Base-by-base conservation (phyloP, 2,113 vertebrate genomes). In the Carassius auratus region DNA sequence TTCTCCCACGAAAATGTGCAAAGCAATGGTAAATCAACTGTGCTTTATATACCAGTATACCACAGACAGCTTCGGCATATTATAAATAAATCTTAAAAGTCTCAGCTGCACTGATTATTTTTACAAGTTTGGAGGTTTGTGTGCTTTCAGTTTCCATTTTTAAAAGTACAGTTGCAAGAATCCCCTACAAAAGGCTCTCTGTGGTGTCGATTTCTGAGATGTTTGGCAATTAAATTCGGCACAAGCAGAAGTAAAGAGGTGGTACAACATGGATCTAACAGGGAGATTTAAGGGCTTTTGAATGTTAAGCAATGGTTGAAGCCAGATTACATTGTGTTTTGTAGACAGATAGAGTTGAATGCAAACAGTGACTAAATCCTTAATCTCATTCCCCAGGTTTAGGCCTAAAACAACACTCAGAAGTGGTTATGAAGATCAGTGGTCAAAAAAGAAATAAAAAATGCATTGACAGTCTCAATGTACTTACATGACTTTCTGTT, bases 401-500 rank as follows among this genome's bases (percentile, higher is more conserved):
- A 81, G 19, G 45, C 62, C 38, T 52, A 80, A 69, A 78, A 45
- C 13, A 61, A 36, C 45, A 21, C 64, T 84, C 45, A 75, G 33
- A 33, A 69, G 42, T 13, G 8, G 61, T 15, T 30, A 17, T 13
- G 2, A 57, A 81, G 23, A 14, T 10, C 66, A 84, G 5, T 45
- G 50, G 10, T 30, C 12, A 48, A 10, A 64, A 62, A 50, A 48
- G 0, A 48, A 74, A 38, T 23, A 74, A 75, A 50, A 50, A 50
- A 9, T 50, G 9, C 36, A 2, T 42, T 42, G 33, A 79, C 19
- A 79, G 21, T 82, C 45, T 55, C 52, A 52, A 33, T 19, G 10
- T 88, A 96, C 97, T 98, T 89, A 99, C 98, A 71, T 50, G 98
- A 99, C 88, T 99, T 99, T 87, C 98, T 94, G 92, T 99, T 98